These are phyloP conservation scores for Ptyas mucosa DNA, from an alignment of 2,113 vertebrate species.

Conservation along the genomic window DNA sequence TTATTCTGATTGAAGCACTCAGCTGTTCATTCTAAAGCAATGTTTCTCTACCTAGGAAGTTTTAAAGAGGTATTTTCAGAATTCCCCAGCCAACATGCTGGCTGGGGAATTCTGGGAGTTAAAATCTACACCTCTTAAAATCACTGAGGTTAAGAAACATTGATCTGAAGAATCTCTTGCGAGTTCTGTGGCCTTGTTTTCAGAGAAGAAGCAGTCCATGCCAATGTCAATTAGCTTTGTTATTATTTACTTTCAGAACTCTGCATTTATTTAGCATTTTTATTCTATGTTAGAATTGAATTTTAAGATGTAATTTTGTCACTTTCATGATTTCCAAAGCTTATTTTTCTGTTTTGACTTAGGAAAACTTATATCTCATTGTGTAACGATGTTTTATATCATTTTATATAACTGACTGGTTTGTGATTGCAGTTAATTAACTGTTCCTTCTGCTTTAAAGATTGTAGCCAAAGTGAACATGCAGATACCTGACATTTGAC, in stretches of 20 bases:
- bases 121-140: not conserved
- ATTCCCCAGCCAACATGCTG: not conserved
- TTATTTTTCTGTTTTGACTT: not conserved
- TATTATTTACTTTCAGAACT: not conserved
- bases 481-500: accelerated
- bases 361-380: not conserved
- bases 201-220: not conserved
- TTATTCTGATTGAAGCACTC: not conserved
- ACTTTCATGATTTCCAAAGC: not conserved
- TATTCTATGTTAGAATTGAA: not conserved
- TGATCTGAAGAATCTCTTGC: not conserved
- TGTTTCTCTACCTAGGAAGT: not conserved
- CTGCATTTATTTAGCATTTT: not conserved
- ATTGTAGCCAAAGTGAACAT: not conserved
- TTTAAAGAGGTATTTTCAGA: not conserved
- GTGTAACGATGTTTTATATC: not conserved
- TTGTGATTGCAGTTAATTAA: not conserved
- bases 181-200: not conserved
- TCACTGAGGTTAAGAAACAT: not conserved
- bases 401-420: not conserved
- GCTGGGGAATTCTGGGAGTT: not conserved
- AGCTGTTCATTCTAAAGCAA: not conserved
- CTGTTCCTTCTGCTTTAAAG: not conserved
- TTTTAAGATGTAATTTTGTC: not conserved
- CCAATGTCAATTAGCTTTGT: not conserved